phyloP scores from a whole-genome alignment of 2,113 vertebrate genomes.

The Passer montanus region DNA sequence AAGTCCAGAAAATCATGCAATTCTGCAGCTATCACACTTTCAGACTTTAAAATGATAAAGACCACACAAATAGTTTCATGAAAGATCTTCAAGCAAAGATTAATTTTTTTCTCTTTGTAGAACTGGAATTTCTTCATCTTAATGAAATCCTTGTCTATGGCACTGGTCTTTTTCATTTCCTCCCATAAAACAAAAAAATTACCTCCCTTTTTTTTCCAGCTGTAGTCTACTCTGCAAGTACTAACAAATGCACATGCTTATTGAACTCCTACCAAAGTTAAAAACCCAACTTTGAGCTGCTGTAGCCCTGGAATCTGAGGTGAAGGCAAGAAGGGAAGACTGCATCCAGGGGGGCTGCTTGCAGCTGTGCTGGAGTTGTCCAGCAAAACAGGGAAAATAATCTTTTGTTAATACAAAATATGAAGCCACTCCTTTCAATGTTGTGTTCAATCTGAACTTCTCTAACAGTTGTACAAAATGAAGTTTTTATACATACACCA shows the following conservation, averaged over 20 bases:
- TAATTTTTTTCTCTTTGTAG: background rate
- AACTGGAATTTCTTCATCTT: background rate
- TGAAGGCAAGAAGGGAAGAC: background rate
- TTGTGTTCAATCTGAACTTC: background rate
- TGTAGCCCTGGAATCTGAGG: background rate
- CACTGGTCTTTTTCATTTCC: background rate
- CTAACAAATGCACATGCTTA: background rate
- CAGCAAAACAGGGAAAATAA: accelerated
- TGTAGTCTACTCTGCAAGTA: background rate
- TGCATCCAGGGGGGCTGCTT: background rate
- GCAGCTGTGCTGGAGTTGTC: background rate
- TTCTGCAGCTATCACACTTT: background rate
- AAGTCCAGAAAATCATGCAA: background rate
- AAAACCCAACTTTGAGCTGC: background rate
- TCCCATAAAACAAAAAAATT: background rate
- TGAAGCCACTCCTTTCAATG: background rate
- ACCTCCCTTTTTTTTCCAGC: background rate
- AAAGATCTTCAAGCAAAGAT: background rate
- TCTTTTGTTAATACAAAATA: background rate
- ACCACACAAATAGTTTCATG: background rate
- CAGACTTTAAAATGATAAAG: background rate
- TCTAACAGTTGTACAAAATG: background rate
- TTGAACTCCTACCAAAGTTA: background rate
- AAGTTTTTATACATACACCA: background rate
- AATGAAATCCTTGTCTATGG: background rate